Percentiles rank a stretch among this genome's conserved stretches.
These are phyloP conservation scores for Eulemur mongoz DNA, from an alignment of 2,797 vertebrate species.

Conservation along the genomic window DNA sequence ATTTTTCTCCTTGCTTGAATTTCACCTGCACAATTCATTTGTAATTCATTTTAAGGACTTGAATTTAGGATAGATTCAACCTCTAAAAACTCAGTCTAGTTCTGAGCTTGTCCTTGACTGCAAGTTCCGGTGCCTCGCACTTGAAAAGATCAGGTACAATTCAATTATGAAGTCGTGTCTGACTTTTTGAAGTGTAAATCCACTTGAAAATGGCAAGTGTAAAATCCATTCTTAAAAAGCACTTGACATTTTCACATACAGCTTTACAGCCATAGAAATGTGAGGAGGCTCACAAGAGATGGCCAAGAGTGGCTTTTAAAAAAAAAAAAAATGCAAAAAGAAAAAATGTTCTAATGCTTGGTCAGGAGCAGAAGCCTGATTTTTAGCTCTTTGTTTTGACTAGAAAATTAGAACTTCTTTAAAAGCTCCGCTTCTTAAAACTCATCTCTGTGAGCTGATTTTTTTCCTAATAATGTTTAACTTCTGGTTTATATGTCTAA, in stretches of 20 bases:
- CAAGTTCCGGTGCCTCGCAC: conserved; percentile 32
- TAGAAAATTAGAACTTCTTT: conserved; percentile 40
- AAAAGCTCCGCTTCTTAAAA: conserved; percentile 30
- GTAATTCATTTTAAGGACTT: neutral
- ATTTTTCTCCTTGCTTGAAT: neutral
- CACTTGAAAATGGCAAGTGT: conserved; percentile 80
- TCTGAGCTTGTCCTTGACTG: conserved; percentile 70
- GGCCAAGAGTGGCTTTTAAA: neutral
- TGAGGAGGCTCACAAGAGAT: conserved; percentile 56
- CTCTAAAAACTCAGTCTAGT: conserved; percentile 46
- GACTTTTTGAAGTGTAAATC: conserved; percentile 81
- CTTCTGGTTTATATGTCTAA: neutral
- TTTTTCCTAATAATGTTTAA: neutral
- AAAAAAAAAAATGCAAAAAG: neutral
- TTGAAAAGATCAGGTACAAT: conserved; percentile 75
- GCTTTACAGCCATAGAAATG: conserved; percentile 68
- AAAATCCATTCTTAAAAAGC: conserved; percentile 80
- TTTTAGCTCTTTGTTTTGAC: conserved; percentile 52
- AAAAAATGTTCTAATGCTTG: neutral
- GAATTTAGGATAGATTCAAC: conserved; percentile 31
- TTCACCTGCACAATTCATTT: neutral
- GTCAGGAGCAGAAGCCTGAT: conserved; percentile 13
- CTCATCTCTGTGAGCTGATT: neutral
- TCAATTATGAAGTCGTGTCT: conserved; percentile 72
- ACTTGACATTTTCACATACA: conserved; percentile 80